A percentile compares a stretch with the other conserved stretches of the same genome.
These are phyloP conservation scores for Dolichomitus sp. DNA, from an alignment of 2,888 invertebrate species.

Conservation along the genomic window DNA sequence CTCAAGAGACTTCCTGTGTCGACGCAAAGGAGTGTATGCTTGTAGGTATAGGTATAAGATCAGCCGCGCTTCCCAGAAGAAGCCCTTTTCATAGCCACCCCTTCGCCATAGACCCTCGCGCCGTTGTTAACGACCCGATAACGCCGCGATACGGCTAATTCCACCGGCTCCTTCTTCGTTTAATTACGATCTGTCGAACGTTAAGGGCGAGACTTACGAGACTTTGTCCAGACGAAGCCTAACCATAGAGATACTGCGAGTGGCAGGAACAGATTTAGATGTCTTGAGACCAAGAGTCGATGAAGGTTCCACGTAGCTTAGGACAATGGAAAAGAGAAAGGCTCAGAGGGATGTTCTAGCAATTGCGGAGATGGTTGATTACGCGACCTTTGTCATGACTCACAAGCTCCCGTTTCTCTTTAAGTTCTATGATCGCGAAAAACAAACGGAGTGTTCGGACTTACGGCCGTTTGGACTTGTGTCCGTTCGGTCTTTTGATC, in stretches of 20 bases:
- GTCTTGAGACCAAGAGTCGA: conserved; percentile 22
- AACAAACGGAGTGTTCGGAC: conserved; percentile 20
- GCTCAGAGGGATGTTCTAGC: no score
- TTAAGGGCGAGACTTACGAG: conserved; percentile 42
- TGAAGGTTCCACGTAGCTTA: conserved; percentile 16
- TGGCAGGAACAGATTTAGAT: conserved; percentile 35
- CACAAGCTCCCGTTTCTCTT: conserved; percentile 9
- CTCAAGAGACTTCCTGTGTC: conserved; percentile 49
- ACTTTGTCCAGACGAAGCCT: conserved; percentile 24
- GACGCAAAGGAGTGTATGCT: conserved; percentile 27
- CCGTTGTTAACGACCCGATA: conserved; percentile 69
- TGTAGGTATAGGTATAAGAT: conserved; percentile 11
- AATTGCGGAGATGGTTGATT: conserved; percentile 68
- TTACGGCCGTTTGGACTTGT: no score
- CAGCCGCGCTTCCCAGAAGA: not conserved
- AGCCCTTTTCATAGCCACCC: conserved; percentile 51
- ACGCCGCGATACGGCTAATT: conserved; percentile 67
- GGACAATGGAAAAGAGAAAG: conserved; percentile 10
- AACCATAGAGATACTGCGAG: not conserved
- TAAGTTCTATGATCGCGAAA: not conserved
- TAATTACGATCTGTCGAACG: conserved; percentile 67
- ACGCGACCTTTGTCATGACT: conserved; percentile 44
- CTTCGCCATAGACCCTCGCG: conserved; percentile 31
- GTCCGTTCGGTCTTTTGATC: no score
- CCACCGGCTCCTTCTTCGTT: conserved; percentile 53